Percentiles rank a stretch among this genome's conserved stretches.
These are phyloP conservation scores for Dolichomitus sp. DNA, from an alignment of 2,888 invertebrate genomes.

Conservation along the genomic window DNA sequence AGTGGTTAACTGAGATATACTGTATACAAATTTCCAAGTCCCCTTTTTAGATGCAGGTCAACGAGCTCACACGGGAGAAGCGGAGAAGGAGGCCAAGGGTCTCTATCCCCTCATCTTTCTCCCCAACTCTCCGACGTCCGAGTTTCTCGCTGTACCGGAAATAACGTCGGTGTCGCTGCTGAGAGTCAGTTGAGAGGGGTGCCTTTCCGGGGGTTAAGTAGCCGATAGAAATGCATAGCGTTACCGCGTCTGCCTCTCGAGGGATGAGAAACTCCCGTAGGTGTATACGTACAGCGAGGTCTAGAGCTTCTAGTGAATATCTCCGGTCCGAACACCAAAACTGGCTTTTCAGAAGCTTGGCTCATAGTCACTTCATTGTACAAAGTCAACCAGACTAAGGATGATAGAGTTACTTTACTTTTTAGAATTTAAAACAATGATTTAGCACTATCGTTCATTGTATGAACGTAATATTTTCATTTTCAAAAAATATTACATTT, in stretches of 20 bases:
- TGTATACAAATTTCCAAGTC: slow-evolving; percentile 7
- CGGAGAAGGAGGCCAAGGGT: slow-evolving; percentile 54
- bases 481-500: too few species aligned
- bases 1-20: background rate
- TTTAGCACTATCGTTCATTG: too few species aligned
- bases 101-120: slow-evolving; percentile 7
- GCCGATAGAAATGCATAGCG: slow-evolving; percentile 83
- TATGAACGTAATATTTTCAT: too few species aligned
- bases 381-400: background rate
- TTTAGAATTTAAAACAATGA: background rate
- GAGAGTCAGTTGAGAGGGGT: slow-evolving; percentile 54
- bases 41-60: slow-evolving; percentile 38
- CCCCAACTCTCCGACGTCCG: slow-evolving; percentile 25
- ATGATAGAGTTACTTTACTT: background rate
- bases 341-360: slow-evolving; percentile 16
- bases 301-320: slow-evolving; percentile 5
- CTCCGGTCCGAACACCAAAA: slow-evolving; percentile 13
- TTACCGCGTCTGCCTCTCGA: slow-evolving; percentile 69
- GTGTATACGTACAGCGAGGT: slow-evolving; percentile 58
- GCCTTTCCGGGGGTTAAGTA: slow-evolving; percentile 77
- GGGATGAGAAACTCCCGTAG: slow-evolving; percentile 73
- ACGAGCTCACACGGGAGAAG: slow-evolving; percentile 43
- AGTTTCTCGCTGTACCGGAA: slow-evolving; percentile 71
- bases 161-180: slow-evolving; percentile 72
- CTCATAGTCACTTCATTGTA: slow-evolving; percentile 6